Base-by-base conservation (phyloP, 2,888 invertebrate genomes). In the Himalopsyche tibetana region DNA sequence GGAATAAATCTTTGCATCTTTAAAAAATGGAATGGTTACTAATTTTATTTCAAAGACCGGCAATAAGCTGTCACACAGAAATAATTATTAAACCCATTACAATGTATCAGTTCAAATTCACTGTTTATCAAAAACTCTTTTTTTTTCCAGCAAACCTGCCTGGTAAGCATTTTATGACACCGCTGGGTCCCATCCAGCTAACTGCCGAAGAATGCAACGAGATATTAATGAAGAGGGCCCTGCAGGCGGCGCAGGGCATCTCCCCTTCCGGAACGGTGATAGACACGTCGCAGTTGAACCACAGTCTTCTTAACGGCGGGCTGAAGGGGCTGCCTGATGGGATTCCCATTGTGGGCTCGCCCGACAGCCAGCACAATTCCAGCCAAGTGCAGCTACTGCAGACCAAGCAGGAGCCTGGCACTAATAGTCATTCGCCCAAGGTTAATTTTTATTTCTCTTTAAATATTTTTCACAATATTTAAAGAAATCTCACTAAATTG, bases 151-250 rank as follows among this genome's bases (percentile, higher is more conserved):
- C 86, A 19, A 92, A 89, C 89, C 81, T 93, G 84, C 90, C 92
- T 86, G 90, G 92, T 85, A 95, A 95, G 90, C 95, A 95, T 89
- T 96, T 96, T 90, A 94, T 95, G 94, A 95, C 95, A 88, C 86
- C 85, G 95, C 96, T 96, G 84, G 96, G 96, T 80, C 95, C 96
- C 9, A 92, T 96, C 88, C 96, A 96, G 90, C 91, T 96, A 28
- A 96, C 96, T 0, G 95, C 95, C 1, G 96, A 96, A 91, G 96
- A 96, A 93, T 96, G 96, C 92, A 96, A 96, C 91, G 96, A 96
- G 91, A 96, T 96, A 88, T 92, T 96, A 89, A 95, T 96, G 95
- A 96, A 96, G 90, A 92, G 96, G 89, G 96, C 96, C 1, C 93
- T 96, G 0, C 96, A 95, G 89, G 94, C 94, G 56, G 95, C 95